Percentiles rank a stretch among this genome's conserved stretches.
phyloP scores from a whole-genome alignment of 2,888 invertebrate species.

The Notodromas monacha region DNA sequence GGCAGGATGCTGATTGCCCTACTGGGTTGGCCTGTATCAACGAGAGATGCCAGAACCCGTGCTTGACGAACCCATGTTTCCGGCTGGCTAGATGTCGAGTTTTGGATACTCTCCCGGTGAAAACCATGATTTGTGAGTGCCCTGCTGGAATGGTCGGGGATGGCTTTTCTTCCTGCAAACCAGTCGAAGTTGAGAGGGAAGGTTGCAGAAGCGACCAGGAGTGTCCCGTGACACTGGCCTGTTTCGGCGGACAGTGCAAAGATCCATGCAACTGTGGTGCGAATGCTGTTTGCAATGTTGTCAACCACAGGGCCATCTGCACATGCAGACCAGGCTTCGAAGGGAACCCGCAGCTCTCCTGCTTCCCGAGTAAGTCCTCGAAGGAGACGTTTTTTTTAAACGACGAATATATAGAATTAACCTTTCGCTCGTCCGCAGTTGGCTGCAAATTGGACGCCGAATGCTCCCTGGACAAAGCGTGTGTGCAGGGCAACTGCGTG shows the following conservation, averaged over 20 bases:
- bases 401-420: neutral
- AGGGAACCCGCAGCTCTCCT: constrained; percentile 13
- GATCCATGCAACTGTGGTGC: constrained; percentile 20
- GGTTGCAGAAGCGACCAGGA: constrained; percentile 33
- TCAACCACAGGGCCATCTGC: constrained; percentile 16
- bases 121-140: constrained; percentile 57
- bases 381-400: neutral
- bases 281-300: constrained; percentile 32
- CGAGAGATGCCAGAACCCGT: constrained; percentile 32
- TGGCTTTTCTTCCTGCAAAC: constrained; percentile 12
- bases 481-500: constrained; percentile 39
- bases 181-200: too few relatives aligned
- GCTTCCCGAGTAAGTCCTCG: constrained; percentile 10
- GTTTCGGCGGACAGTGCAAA: constrained; percentile 7
- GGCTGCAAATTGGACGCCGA: constrained; percentile 47
- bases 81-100: constrained; percentile 28
- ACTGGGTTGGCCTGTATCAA: constrained; percentile 21
- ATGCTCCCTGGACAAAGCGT: constrained; percentile 39
- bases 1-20: constrained; percentile 21
- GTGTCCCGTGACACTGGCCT: constrained; percentile 31
- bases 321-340: constrained; percentile 28
- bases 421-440: too few relatives aligned
- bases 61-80: constrained; percentile 18
- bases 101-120: constrained; percentile 37
- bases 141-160: constrained; percentile 44